phyloP scores from a whole-genome alignment of 2,888 invertebrate genomes.

The Lysandra bellargus region DNA sequence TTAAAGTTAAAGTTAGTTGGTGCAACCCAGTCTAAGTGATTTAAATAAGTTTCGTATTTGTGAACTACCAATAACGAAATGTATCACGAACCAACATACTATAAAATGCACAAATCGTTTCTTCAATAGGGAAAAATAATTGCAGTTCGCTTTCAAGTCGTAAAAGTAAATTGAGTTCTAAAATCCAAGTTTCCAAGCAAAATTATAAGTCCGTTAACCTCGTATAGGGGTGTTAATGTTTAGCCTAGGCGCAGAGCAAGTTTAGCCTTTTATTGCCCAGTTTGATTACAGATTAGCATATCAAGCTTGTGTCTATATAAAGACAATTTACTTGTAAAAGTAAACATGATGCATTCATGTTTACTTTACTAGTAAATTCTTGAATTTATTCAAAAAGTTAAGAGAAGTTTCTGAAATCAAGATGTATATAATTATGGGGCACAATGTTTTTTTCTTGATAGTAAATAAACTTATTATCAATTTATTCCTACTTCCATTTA shows the following conservation, averaged over 20 bases:
- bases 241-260: not conserved
- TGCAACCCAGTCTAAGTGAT: no score
- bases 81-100: not conserved
- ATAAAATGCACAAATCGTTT: not conserved
- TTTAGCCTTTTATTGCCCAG: not conserved
- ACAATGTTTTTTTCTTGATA: no score
- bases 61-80: not conserved
- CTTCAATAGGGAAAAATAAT: not conserved
- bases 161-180: constrained; percentile 12
- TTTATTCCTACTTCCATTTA: no score
- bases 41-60: not conserved
- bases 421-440: no score
- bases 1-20: no score
- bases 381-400: not conserved
- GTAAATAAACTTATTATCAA: no score
- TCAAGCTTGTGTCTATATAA: not conserved
- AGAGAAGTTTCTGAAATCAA: no score
- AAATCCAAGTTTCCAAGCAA: not conserved
- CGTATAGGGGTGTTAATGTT: not conserved
- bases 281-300: not conserved
- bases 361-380: not conserved
- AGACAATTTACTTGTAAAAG: not conserved
- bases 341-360: not conserved
- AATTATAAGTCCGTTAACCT: not conserved
- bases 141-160: not conserved